Evolutionary conservation across 2,113 vertebrate species (phyloP).

Genomic region (Esox niger): DNA sequence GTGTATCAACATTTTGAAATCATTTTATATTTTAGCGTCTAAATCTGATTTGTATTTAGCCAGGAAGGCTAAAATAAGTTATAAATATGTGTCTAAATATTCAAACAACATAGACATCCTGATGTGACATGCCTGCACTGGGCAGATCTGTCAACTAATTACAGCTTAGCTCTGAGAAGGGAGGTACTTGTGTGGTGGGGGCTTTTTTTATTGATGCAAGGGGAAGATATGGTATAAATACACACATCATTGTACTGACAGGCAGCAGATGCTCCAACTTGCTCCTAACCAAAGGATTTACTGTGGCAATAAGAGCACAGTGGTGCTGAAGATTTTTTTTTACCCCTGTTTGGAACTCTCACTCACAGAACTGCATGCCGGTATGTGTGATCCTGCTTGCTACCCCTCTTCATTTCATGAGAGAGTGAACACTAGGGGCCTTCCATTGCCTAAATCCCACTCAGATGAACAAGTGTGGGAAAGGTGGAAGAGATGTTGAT

Average conservation of each 20-base stretch:
- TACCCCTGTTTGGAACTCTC: slow-evolving; percentile 52
- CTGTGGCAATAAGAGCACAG: slow-evolving; percentile 58
- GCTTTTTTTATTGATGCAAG: slow-evolving; percentile 71
- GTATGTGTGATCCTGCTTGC: slow-evolving; percentile 70
- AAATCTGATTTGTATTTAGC: background rate
- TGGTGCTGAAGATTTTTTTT: slow-evolving; percentile 64
- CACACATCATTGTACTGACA: slow-evolving; percentile 67
- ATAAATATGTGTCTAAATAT: slow-evolving; percentile 73
- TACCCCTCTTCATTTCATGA: slow-evolving; percentile 19
- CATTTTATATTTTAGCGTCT: background rate
- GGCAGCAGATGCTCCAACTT: slow-evolving; percentile 79
- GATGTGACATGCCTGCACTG: slow-evolving; percentile 77
- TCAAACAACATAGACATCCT: slow-evolving; percentile 54
- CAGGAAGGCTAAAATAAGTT: slow-evolving; percentile 58
- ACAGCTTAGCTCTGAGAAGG: slow-evolving; percentile 77
- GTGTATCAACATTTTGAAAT: too few relatives aligned
- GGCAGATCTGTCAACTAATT: slow-evolving; percentile 87
- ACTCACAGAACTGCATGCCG: slow-evolving; percentile 47
- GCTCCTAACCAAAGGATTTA: slow-evolving; percentile 75
- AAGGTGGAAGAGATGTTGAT: slow-evolving; percentile 2
- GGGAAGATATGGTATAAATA: slow-evolving; percentile 87
- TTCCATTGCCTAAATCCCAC: slow-evolving; percentile 9
- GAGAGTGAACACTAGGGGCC: slow-evolving; percentile 11
- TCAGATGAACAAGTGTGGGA: background rate
- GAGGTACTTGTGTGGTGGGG: slow-evolving; percentile 80